Base-by-base conservation (phyloP, 1,140 invertebrate genomes). In the Bombus polaris region DNA sequence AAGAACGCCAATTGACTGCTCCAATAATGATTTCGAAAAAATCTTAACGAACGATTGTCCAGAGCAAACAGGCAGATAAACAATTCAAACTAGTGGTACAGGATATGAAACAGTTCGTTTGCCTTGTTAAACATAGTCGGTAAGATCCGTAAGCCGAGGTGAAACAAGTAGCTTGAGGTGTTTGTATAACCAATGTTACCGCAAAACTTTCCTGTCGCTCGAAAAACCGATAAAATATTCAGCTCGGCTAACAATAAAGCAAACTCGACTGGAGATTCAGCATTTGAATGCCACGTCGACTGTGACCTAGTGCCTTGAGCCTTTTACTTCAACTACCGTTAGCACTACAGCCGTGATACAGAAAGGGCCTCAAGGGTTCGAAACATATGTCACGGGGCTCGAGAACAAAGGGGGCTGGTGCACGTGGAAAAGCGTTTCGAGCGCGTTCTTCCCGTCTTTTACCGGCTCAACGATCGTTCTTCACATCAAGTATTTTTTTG, bases 301-400 rank as follows among this genome's bases (percentile, higher is more conserved):
- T 78, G 79, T 83, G 76, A 77, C 78, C 86, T 66, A 74, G 37
- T 65, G 66, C 79, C 75, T 85, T 89, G 87, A 89, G 65, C 74
- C 75, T 85, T 78, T 87, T 65, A n/a, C 71, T 89, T 37, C 80
- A 72, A 84, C 86, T 76, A 74, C 72, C 77, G 68, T 87, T 70
- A 81, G 68, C 80, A 39, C 44, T 83, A 84, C 81, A 85, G 44
- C 62, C 35, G 47, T 39, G 72, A 72, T 77, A 83, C 66, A 65
- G 65, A 90, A 81, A 88, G 77, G 72, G 80, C 72, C 80, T 78
- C 47, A 83, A 83, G 62, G 68, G 72, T 77, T 81, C 73, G 80
- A 81, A 71, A 77, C 86, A 90, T 88, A 86, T 90, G 89, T 90
- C 89, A 88, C 81, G n/a, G 66, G 6, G n/a, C 80, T 35, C 32